Evolutionary conservation across 2,888 invertebrate species (phyloP).

Genomic region (Epsilonema sp.): DNA sequence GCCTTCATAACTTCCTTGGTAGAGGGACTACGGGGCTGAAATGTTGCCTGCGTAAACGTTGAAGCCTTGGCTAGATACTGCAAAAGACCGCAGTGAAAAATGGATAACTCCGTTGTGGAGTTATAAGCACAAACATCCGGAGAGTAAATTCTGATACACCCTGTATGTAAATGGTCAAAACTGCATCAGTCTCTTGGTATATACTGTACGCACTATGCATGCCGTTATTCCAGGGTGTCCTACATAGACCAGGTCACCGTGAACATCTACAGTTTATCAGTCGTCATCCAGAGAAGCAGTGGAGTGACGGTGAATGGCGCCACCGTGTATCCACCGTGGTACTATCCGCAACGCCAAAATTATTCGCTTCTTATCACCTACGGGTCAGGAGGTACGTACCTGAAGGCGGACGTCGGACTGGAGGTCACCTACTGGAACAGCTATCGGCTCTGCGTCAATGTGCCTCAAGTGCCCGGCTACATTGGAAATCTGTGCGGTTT

Average conservation of each 20-base stretch:
- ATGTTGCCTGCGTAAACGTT: too few relatives aligned
- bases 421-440: background rate
- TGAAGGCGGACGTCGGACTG: conserved; percentile 1
- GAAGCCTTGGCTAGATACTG: too few relatives aligned
- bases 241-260: conserved; percentile 15
- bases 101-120: too few relatives aligned
- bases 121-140: too few relatives aligned
- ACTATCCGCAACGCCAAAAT: conserved; percentile 12
- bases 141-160: too few relatives aligned
- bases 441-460: background rate
- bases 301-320: conserved; percentile 7
- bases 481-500: conserved; percentile 15
- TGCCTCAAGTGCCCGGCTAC: background rate
- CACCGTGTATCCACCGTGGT: conserved; percentile 14
- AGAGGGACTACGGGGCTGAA: too few relatives aligned
- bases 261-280: conserved; percentile 13
- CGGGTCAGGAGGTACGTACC: background rate
- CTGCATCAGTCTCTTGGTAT: too few relatives aligned
- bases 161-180: too few relatives aligned
- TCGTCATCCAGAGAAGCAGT: conserved; percentile 13
- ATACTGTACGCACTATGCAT: too few relatives aligned
- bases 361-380: background rate
- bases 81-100: too few relatives aligned
- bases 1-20: too few relatives aligned
- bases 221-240: conserved; percentile 16